Evolutionary conservation across 2,888 invertebrate genomes (phyloP), one percentile per base, ranked within the genome.

Genomic region (Pterostichus niger): DNA sequence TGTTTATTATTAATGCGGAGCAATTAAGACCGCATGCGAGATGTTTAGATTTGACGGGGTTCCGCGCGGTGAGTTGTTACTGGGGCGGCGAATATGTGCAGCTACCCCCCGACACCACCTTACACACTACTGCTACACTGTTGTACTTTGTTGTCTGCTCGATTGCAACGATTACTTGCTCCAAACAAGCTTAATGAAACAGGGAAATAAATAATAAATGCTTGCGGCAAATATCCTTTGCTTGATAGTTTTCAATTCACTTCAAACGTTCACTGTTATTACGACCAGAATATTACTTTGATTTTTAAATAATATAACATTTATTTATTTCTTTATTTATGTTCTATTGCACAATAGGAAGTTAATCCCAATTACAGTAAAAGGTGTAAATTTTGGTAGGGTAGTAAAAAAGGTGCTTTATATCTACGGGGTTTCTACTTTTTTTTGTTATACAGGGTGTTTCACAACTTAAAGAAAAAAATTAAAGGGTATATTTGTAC

Each of bases 1-100:
- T 89, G 89, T 90, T 90, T 89, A 90, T 90, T 89, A 90, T 90
- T 90, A 90, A 90, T 90, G 89, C 88, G 86, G 87, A 86, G 89
- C 89, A 89, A 90, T 90, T 89, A 83, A 89, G 89, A 88, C 88
- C 86, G 89, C 90, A 90, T 89, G 90, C 83, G 64, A 83, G 77
- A 76, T 83, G 52, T 81, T 81, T 81, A 81, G 81, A 81, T 81
- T 81, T 81, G 73, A 56, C 24, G 49, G 31, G 31, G 52, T 73
- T 11, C 40, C 40, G 40, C 40, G 40, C 40, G 6, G 9, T 15
- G 59, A 59, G 17, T 59, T 24, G 59, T 52, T 52, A 10, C 52
- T 17, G 35, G 64, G 64, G 64, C 31, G 64, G 31, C 10, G 31
- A 46, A 44, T 40, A 49, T 64, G 31, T 13, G 10, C 15, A 4